Evolutionary conservation across 2,888 invertebrate genomes (phyloP).

Genomic region (Masnerella sp.): DNA sequence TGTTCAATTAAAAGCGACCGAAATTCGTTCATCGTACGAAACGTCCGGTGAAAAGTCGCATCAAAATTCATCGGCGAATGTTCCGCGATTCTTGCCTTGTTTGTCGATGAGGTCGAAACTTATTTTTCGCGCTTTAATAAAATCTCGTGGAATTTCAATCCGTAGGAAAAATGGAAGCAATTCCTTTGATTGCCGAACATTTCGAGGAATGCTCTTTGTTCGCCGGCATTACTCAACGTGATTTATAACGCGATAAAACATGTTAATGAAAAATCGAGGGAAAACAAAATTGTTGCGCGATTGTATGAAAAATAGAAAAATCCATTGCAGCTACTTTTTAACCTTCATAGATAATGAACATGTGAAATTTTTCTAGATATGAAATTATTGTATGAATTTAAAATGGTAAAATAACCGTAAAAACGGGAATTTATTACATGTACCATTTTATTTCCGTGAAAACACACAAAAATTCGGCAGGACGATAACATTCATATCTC

Average conservation of each 20-base stretch:
- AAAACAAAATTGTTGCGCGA: conserved; percentile 12
- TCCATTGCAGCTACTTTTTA: background rate
- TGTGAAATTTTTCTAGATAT: too few relatives aligned
- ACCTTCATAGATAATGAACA: background rate
- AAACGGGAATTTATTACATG: too few relatives aligned
- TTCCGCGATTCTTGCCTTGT: conserved; percentile 6
- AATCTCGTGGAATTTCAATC: conserved; percentile 52
- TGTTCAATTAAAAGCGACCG: background rate
- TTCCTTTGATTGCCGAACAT: conserved; percentile 51
- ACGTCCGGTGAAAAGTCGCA: background rate
- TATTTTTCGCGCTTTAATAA: conserved; percentile 42
- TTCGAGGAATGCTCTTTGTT: conserved; percentile 48
- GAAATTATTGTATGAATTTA: too few relatives aligned
- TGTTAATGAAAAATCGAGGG: conserved; percentile 42
- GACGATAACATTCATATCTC: background rate
- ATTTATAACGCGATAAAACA: conserved; percentile 49
- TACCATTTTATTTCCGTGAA: background rate
- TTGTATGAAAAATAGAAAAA: background rate
- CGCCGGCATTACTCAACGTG: conserved; percentile 42
- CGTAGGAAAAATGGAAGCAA: conserved; percentile 52
- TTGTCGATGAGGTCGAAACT: conserved; percentile 16
- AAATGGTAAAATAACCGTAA: too few relatives aligned
- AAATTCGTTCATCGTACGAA: background rate
- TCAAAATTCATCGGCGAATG: conserved; percentile 1
- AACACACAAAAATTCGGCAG: background rate